phyloP scores from a whole-genome alignment of 2,113 vertebrate genomes.

The Ophthalmolycus amberensis region DNA sequence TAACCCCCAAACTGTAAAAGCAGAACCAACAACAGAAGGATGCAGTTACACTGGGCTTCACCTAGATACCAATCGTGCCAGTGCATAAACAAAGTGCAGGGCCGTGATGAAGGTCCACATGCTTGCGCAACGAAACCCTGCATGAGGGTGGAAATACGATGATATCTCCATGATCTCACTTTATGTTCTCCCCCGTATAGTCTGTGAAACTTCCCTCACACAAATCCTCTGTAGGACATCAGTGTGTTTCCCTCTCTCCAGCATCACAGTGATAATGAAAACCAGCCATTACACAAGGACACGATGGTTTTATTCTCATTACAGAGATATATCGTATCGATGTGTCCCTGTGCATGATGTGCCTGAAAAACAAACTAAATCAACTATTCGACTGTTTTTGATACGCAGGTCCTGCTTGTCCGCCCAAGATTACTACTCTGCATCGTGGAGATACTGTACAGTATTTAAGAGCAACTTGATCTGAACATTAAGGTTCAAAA shows the following conservation, averaged over 20 bases:
- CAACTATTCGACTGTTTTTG: conserved; percentile 32
- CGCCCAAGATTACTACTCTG: neutral
- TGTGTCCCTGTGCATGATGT: conserved; percentile 26
- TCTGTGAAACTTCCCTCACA: neutral
- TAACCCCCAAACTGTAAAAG: conserved; percentile 36
- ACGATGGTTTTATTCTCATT: conserved; percentile 38
- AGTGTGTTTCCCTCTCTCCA: conserved; percentile 46
- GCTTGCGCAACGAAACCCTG: conserved; percentile 19
- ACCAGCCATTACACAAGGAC: conserved; percentile 41
- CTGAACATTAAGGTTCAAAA: neutral
- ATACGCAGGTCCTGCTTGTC: conserved; percentile 25
- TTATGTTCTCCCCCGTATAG: neutral
- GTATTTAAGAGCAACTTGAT: neutral
- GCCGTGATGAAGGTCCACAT: neutral
- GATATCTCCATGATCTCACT: conserved; percentile 40
- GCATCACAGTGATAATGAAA: conserved; percentile 68
- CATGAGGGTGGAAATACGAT: conserved; percentile 23
- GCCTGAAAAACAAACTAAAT: conserved; percentile 24
- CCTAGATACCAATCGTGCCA: conserved; percentile 15
- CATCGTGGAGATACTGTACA: conserved; percentile 3
- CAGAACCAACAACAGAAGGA: conserved; percentile 22
- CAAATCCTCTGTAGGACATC: conserved; percentile 10
- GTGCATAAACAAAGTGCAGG: conserved; percentile 32
- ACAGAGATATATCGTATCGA: conserved; percentile 11
- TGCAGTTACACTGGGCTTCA: conserved; percentile 28